These are phyloP conservation scores for Acleris holmiana DNA, from an alignment of 2,888 invertebrate genomes.

Conservation along the genomic window DNA sequence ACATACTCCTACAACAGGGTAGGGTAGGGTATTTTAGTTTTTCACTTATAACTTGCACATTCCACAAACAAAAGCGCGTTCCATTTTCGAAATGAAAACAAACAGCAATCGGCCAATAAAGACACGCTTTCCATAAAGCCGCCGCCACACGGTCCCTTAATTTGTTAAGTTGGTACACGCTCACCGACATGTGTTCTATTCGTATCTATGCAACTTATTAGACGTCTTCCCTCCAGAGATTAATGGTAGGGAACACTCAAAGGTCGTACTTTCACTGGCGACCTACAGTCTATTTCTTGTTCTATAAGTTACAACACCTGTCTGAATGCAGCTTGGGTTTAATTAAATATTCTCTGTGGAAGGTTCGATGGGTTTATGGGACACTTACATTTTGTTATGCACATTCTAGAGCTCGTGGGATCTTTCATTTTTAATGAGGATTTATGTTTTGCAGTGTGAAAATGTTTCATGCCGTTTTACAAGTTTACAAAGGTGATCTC, in stretches of 20 bases:
- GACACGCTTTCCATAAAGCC: conserved; percentile 11
- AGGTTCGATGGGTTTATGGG: conserved; percentile 16
- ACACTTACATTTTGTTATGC: conserved; percentile 6
- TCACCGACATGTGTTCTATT: conserved; percentile 29
- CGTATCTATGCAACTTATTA: conserved; percentile 36
- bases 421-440: too few species aligned
- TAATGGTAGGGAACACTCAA: conserved; percentile 38
- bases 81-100: conserved; percentile 16
- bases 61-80: background rate
- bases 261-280: conserved; percentile 41
- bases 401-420: background rate
- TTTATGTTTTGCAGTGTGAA: too few species aligned
- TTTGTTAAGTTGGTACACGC: conserved; percentile 30
- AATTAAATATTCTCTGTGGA: conserved; percentile 25
- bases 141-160: conserved; percentile 5
- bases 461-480: too few species aligned
- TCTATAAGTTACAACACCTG: conserved; percentile 14
- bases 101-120: conserved; percentile 5
- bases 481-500: too few species aligned
- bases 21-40: too few species aligned
- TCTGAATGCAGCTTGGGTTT: conserved; percentile 19
- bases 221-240: conserved; percentile 39
- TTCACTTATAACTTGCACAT: too few species aligned
- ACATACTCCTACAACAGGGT: too few species aligned
- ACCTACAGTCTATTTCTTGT: conserved; percentile 32